A percentile compares a stretch with the other conserved stretches of the same genome.
Conservation (phyloP, 2,888 invertebrate species). For the Lithosia quadra region DNA sequence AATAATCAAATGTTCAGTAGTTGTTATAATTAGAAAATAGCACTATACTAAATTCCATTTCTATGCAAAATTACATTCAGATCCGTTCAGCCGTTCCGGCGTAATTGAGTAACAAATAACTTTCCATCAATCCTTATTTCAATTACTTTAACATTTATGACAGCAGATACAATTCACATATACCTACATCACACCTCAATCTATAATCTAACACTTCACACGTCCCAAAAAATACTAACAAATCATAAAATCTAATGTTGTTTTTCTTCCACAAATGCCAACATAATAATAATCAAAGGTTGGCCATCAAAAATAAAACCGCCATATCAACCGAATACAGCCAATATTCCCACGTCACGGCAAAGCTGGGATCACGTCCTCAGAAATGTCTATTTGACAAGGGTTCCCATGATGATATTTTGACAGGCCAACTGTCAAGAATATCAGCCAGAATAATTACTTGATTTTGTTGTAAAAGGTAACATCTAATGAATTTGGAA, state of each 20-base stretch:
- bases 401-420: slow-evolving; percentile 28
- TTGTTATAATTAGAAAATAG: too few relatives aligned
- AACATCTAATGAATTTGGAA: not conserved
- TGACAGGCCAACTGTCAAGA: slow-evolving; percentile 24
- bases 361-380: slow-evolving; percentile 21
- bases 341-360: slow-evolving; percentile 22
- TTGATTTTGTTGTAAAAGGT: not conserved
- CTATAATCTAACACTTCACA: not conserved
- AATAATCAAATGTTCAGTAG: too few relatives aligned
- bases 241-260: not conserved
- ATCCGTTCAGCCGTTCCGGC: too few relatives aligned
- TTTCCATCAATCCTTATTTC: too few relatives aligned
- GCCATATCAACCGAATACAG: slow-evolving; percentile 8
- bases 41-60: too few relatives aligned
- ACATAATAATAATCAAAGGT: slow-evolving; percentile 8
- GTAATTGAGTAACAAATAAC: too few relatives aligned
- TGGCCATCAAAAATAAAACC: slow-evolving; percentile 13
- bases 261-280: not conserved
- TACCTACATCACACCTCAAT: not conserved
- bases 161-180: not conserved
- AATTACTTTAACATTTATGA: too few relatives aligned
- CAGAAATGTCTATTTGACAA: slow-evolving; percentile 14
- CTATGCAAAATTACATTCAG: too few relatives aligned
- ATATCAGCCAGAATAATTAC: slow-evolving; percentile 21
- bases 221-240: not conserved